A percentile compares a stretch with the other conserved stretches of the same genome.
These are phyloP conservation scores for Xylota sylvarum DNA, from an alignment of 2,888 invertebrate genomes.

Conservation along the genomic window DNA sequence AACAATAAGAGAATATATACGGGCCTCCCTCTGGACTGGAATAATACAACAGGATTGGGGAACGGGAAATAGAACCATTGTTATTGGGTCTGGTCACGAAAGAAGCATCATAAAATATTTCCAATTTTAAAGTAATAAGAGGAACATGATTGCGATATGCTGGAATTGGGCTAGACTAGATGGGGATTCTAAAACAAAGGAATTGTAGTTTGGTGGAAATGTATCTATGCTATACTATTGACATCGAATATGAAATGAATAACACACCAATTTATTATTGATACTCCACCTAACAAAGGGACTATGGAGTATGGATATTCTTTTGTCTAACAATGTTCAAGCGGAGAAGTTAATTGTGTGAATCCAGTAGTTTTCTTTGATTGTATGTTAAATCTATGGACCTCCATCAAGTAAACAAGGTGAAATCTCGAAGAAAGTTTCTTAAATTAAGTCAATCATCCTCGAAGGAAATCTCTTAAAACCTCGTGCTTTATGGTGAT, in stretches of 20 bases:
- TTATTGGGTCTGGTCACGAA: constrained; percentile 62
- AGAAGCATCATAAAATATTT: constrained; percentile 54
- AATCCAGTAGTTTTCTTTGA: too few species aligned
- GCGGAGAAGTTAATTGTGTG: too few species aligned
- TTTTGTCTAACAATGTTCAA: too few species aligned
- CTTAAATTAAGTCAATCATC: too few species aligned
- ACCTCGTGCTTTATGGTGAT: too few species aligned
- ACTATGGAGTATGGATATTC: background rate
- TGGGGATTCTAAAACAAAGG: constrained; percentile 36
- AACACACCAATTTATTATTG: background rate
- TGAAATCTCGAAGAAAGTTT: too few species aligned
- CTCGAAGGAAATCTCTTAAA: too few species aligned
- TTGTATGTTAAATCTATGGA: too few species aligned
- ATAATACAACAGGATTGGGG: constrained; percentile 2
- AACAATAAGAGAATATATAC: constrained; percentile 54
- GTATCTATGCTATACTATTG: background rate
- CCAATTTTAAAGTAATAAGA: constrained; percentile 62
- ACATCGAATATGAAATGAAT: background rate
- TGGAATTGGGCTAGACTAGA: constrained; percentile 2
- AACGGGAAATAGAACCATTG: constrained; percentile 12
- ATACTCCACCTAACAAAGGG: background rate
- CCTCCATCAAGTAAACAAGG: too few species aligned
- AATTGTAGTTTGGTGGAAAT: background rate
- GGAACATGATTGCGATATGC: constrained; percentile 37
- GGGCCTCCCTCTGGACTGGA: constrained; percentile 10